These are phyloP conservation scores for Eulemur coronatus DNA, from an alignment of 2,797 vertebrate genomes.

Conservation along the genomic window DNA sequence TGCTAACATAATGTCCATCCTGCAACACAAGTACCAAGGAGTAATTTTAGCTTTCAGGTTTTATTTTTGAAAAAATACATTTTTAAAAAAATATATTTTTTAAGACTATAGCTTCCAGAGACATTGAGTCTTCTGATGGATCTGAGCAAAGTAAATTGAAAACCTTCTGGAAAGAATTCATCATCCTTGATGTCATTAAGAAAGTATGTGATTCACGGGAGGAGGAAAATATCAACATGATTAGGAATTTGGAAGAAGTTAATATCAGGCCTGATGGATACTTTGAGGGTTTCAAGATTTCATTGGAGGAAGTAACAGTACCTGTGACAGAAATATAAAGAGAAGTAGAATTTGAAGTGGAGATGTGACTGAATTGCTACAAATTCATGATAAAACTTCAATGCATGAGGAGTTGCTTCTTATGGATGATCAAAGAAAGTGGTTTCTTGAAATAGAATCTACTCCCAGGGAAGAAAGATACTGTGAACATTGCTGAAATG, in stretches of 20 bases:
- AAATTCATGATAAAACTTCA: background rate
- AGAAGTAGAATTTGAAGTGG: background rate
- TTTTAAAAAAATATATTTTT: background rate
- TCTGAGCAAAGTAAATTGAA: background rate
- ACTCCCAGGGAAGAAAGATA: background rate
- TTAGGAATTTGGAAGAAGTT: background rate
- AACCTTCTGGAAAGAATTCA: background rate
- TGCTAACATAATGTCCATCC: background rate
- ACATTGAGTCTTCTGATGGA: background rate
- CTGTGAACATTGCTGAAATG: background rate
- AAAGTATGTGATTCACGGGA: background rate
- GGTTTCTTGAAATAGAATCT: background rate
- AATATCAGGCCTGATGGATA: background rate
- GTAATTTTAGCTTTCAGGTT: background rate
- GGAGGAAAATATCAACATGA: background rate
- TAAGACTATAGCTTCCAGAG: background rate
- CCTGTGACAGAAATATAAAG: background rate
- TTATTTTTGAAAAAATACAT: background rate
- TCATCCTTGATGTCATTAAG: background rate
- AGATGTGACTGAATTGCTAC: background rate
- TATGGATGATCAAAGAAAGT: background rate
- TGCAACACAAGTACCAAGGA: background rate
- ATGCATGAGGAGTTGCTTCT: background rate
- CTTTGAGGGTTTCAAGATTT: background rate
- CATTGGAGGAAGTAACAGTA: background rate